These are phyloP conservation scores for Hydractinia echinata DNA, from an alignment of 30 jellyfish, hydroid and myxozoan species.

Conservation along the genomic window DNA sequence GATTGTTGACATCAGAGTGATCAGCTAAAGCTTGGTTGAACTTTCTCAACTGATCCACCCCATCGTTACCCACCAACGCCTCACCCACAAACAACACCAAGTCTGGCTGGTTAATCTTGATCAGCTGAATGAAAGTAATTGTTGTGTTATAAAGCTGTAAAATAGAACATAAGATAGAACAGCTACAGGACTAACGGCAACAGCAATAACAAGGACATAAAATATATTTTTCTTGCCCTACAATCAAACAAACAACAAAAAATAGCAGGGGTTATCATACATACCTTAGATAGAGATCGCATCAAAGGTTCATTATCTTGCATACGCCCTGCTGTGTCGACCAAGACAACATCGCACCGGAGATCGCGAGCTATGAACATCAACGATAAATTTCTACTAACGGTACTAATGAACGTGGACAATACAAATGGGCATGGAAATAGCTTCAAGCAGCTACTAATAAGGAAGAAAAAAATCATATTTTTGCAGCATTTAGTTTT, in stretches of 20 bases:
- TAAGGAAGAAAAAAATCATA: neutral
- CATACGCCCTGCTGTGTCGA: constrained; percentile 99
- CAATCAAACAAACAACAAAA: no score
- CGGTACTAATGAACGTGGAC: no score
- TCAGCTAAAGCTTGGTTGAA: constrained; percentile 96
- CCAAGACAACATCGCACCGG: constrained; percentile 82
- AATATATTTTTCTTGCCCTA: neutral
- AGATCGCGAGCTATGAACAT: constrained; percentile 69
- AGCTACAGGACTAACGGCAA: no score
- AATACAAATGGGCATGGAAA: no score
- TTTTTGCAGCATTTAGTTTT: neutral
- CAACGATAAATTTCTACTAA: no score
- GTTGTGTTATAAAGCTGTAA: neutral
- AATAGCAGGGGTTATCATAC: neutral
- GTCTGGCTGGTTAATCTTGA: constrained; percentile 83
- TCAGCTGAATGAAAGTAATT: constrained; percentile 38
- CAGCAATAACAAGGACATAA: no score
- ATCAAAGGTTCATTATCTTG: constrained; percentile 99
- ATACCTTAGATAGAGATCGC: constrained; percentile 99
- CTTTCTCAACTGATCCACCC: constrained; percentile 91
- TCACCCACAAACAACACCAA: constrained; percentile 98
- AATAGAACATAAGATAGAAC: neutral
- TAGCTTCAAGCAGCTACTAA: neutral
- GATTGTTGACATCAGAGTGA: constrained; percentile 88
- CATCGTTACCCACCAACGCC: constrained; percentile 99